A percentile compares a stretch with the other conserved stretches of the same genome.
Conservation (phyloP, 1,140 invertebrate species). For the Vanessa atalanta region DNA sequence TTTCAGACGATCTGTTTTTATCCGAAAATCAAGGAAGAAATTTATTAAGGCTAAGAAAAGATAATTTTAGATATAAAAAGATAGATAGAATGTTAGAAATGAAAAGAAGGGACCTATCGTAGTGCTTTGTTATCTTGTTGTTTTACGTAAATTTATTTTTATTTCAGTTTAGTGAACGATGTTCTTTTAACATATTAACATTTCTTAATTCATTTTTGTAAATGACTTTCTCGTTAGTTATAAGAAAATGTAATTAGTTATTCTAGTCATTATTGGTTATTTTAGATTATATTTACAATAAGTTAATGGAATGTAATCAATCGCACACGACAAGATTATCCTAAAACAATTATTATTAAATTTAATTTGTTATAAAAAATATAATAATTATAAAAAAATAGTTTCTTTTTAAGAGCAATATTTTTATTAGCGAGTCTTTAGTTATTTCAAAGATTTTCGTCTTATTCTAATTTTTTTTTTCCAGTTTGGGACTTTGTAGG, state of each 20-base stretch:
- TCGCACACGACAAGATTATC: background rate
- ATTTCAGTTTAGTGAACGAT: background rate
- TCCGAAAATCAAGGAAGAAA: background rate
- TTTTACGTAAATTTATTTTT: background rate
- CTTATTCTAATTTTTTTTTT: too few relatives aligned
- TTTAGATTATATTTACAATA: background rate
- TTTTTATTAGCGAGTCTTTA: too few relatives aligned
- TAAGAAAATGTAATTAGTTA: background rate
- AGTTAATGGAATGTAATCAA: background rate
- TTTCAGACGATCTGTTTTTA: too few relatives aligned
- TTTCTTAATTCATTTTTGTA: background rate
- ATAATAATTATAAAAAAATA: background rate
- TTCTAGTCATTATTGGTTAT: constrained; percentile 11
- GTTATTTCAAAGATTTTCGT: too few relatives aligned
- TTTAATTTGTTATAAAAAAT: background rate
- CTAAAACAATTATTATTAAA: background rate
- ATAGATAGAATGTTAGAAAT: constrained; percentile 40
- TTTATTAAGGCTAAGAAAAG: background rate
- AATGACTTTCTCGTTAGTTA: background rate
- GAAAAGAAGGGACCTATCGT: constrained; percentile 58
- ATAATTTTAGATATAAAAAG: background rate
- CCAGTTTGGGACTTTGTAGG: too few relatives aligned
- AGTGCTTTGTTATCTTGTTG: constrained; percentile 33
- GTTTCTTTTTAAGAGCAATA: background rate
- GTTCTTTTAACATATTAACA: background rate